phyloP scores from a whole-genome alignment of 2,888 invertebrate species.

The Rhamnusium bicolor region DNA sequence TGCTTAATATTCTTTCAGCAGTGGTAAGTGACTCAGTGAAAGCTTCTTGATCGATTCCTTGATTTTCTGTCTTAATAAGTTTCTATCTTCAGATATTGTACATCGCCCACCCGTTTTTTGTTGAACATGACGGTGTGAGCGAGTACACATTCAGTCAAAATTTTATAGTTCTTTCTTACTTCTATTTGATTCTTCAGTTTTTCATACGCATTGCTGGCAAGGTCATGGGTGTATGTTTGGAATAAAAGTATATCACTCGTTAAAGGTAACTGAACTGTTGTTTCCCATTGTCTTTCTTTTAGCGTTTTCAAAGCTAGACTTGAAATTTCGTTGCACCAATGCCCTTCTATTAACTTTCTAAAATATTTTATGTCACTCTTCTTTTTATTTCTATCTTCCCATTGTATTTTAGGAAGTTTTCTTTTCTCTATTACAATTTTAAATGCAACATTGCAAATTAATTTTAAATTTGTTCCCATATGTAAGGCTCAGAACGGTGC shows the following conservation, averaged over 20 bases:
- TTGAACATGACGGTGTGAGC: conserved; percentile 50
- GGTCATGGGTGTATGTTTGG: conserved; percentile 39
- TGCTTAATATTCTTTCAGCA: neutral
- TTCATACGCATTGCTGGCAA: conserved; percentile 41
- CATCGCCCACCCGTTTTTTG: conserved; percentile 50
- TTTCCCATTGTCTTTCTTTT: conserved; percentile 52
- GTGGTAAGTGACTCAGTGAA: neutral
- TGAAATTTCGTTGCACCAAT: conserved; percentile 55
- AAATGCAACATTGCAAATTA: conserved; percentile 40
- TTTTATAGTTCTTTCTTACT: conserved; percentile 45
- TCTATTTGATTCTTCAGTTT: conserved; percentile 32
- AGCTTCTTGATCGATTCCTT: neutral
- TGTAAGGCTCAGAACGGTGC: conserved; percentile 45
- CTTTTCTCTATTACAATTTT: conserved; percentile 45
- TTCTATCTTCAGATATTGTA: conserved; percentile 43
- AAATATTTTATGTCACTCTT: conserved; percentile 41
- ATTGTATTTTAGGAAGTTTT: conserved; percentile 33
- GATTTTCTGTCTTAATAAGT: neutral
- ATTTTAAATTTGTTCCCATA: conserved; percentile 45
- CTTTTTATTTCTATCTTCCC: conserved; percentile 32
- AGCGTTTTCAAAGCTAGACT: conserved; percentile 54
- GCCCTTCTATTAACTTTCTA: conserved; percentile 43
- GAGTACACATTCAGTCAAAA: conserved; percentile 48
- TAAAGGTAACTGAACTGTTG: conserved; percentile 47
- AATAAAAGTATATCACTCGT: conserved; percentile 49